phyloP scores from a whole-genome alignment of 2,888 invertebrate genomes.

The Nomada hirtipes region DNA sequence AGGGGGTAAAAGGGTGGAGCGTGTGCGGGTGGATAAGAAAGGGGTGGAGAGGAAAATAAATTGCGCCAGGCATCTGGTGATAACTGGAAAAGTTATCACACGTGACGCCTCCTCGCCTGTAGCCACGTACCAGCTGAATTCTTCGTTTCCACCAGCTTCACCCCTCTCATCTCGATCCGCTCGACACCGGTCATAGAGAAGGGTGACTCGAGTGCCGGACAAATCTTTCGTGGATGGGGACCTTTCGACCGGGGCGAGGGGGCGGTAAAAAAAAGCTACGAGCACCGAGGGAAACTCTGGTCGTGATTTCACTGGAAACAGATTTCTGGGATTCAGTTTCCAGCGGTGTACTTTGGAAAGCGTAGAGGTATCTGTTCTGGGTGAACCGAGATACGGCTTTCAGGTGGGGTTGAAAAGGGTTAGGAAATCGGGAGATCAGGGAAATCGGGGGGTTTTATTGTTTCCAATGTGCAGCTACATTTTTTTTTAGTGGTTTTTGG shows the following conservation, averaged over 20 bases:
- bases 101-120: constrained; percentile 54
- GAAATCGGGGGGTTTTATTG: neutral
- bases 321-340: constrained; percentile 17
- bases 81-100: constrained; percentile 73
- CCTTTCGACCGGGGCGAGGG: constrained; percentile 1
- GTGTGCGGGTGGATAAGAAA: constrained; percentile 19
- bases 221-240: constrained; percentile 46
- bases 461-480: neutral
- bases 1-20: constrained; percentile 9
- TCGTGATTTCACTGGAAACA: constrained; percentile 24
- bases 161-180: constrained; percentile 46
- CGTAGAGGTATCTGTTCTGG: neutral
- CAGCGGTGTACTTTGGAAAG: constrained; percentile 8
- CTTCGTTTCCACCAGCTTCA: constrained; percentile 51
- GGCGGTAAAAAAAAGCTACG: constrained; percentile 9
- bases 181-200: constrained; percentile 59
- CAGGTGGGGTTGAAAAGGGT: neutral
- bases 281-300: neutral
- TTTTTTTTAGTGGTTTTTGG: too few relatives aligned
- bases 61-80: constrained; percentile 72
- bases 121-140: constrained; percentile 55
- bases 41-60: constrained; percentile 60
- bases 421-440: neutral
- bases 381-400: neutral
- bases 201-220: constrained; percentile 37